Base-by-base conservation (phyloP, 2,797 vertebrate genomes). In the Leuciscus waleckii region DNA sequence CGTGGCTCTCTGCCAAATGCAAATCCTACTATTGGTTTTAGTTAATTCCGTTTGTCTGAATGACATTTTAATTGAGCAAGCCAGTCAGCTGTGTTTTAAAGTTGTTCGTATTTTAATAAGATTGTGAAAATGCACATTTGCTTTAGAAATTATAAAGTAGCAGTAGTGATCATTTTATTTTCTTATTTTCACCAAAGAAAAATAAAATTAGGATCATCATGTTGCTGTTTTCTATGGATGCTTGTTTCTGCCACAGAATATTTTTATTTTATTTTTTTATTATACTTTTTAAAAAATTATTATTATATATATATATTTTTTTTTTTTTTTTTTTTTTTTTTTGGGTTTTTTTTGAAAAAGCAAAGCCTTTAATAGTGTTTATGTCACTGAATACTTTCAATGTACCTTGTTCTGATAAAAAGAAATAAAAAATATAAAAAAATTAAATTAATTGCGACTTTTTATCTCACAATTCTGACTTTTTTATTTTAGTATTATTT, bases 11-110 rank as follows among this genome's bases (percentile, higher is more conserved):
- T 19, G 81, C 56, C 70, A 65, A 49, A 83, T n/a, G 29, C 16
- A 75, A 26, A 71, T 81, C 6, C 51, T 58, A 19, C 51, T 58
- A 21, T 56, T 58, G 35, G 49, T 71, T 71, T 79, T 71, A 82
- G 51, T 71, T 71, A 9, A 65, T 41, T 9, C 13, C 5, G 7
- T 61, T n/a, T 37, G 39, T 35, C 56, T 49, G 29, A 61, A 23
- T 46, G 69, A 46, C 19, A 35, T 71, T 71, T 71, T 61, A 43
- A 56, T 49, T 37, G 10, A 19, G 54, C 26, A 49, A 35, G n/a
- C 54, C 19, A 23, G 37, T 54, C 37, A 68, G 65, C 68, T 32
- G 35, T 23, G 79, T 46, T 81, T 70, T n/a, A 58, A 69, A 26
- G n/a, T 23, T 58, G 37, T 9, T 63, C 13, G 76, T 43, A 29